Conservation (phyloP, 2,113 vertebrate species). For the Nothoprocta pentlandii region DNA sequence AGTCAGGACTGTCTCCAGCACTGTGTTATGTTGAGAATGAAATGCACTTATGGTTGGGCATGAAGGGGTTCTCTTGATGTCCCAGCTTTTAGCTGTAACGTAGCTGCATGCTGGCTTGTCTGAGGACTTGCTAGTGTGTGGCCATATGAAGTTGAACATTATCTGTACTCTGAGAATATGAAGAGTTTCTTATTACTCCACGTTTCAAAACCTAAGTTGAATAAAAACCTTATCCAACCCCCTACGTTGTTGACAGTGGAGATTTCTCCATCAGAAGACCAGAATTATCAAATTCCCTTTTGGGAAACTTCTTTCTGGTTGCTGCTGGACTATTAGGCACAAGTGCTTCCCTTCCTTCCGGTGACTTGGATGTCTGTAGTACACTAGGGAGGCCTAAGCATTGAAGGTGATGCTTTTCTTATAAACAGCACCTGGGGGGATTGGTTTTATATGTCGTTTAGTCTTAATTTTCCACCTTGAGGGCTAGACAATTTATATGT, state of each 20-base stretch:
- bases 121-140: fast-evolving
- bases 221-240: background rate
- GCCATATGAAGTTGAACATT: background rate
- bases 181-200: background rate
- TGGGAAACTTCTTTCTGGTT: background rate
- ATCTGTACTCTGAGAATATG: background rate
- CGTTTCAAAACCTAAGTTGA: background rate
- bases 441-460: background rate
- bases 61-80: background rate
- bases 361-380: background rate
- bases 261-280: fast-evolving
- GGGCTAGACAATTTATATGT: background rate
- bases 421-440: fast-evolving
- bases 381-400: background rate
- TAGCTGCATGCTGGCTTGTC: background rate
- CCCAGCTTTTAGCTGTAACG: background rate
- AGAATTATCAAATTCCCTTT: background rate
- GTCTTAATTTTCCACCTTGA: background rate
- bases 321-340: background rate
- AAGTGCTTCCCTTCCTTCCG: background rate
- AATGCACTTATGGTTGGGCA: background rate
- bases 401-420: background rate
- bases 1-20: background rate
- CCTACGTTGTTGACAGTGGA: background rate
- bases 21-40: background rate